Conservation (phyloP, 2,113 vertebrate genomes). For the Cottus gobio region DNA sequence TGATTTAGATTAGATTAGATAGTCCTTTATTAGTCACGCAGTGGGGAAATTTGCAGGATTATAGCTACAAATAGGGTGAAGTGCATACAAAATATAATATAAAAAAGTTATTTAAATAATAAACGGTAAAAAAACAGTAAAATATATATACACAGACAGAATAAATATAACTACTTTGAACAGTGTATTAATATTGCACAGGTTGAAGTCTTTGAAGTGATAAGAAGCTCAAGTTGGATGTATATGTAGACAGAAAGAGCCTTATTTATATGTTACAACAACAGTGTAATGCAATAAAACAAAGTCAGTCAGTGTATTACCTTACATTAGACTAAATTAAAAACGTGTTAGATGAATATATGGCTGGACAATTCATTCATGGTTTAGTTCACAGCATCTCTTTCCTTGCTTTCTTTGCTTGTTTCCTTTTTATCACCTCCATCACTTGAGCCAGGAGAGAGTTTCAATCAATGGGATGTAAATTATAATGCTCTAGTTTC, state of each 20-base stretch:
- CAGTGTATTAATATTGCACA: too few species aligned
- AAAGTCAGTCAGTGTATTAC: not conserved
- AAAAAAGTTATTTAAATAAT: too few species aligned
- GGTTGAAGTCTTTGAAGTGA: too few species aligned
- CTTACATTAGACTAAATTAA: not conserved
- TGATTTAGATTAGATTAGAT: too few species aligned
- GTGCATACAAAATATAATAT: too few species aligned
- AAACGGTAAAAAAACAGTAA: too few species aligned
- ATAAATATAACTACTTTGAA: too few species aligned
- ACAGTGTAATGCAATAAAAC: not conserved
- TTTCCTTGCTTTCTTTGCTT: not conserved
- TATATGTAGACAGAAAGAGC: not conserved
- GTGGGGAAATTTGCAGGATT: too few species aligned
- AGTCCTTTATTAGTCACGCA: too few species aligned
- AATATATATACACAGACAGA: too few species aligned
- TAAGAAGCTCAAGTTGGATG: not conserved
- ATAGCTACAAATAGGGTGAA: too few species aligned
- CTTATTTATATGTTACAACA: not conserved
- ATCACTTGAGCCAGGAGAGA: not conserved
- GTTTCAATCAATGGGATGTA: not conserved
- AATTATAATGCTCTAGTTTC: constrained; percentile 13
- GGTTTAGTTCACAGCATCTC: not conserved
- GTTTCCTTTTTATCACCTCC: not conserved
- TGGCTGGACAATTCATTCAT: not conserved
- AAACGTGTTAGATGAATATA: not conserved